These are phyloP conservation scores for Druon quercuslanigerum DNA, from an alignment of 1,140 invertebrate species.

Conservation along the genomic window DNA sequence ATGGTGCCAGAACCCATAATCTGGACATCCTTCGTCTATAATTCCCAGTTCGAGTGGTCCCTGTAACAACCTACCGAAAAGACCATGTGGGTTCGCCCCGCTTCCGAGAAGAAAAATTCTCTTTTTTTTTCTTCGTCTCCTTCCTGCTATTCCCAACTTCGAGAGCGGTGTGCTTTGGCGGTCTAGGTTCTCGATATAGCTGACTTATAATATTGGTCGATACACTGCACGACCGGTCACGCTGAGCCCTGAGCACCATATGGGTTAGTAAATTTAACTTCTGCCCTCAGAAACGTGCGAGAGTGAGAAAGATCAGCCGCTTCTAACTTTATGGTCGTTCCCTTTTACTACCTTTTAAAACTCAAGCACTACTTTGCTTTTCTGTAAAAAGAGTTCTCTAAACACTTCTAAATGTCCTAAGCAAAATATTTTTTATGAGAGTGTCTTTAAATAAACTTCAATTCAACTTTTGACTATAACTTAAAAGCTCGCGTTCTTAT, in stretches of 20 bases:
- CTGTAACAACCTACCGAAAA: constrained; percentile 39
- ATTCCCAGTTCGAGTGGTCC: constrained; percentile 38
- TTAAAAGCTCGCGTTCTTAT: constrained; percentile 4
- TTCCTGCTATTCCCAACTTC: constrained; percentile 40
- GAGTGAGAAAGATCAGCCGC: constrained; percentile 28
- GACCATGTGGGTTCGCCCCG: constrained; percentile 49
- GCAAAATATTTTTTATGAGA: no score
- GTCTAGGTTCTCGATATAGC: constrained; percentile 21
- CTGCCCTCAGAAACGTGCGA: constrained; percentile 42
- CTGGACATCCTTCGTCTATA: constrained; percentile 44
- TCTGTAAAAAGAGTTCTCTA: no score
- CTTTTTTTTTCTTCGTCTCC: constrained; percentile 42
- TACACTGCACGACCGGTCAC: constrained; percentile 21
- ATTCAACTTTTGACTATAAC: not conserved
- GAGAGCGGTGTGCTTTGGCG: constrained; percentile 22
- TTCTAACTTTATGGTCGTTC: constrained; percentile 10
- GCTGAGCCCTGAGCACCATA: constrained; percentile 53
- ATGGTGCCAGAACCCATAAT: constrained; percentile 44
- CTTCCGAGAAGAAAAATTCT: constrained; percentile 54
- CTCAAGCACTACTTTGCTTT: not conserved
- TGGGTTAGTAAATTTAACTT: constrained; percentile 66
- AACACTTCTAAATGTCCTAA: no score
- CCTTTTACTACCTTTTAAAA: constrained; percentile 2
- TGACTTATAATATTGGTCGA: constrained; percentile 30
- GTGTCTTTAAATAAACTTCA: not conserved